phyloP scores from a whole-genome alignment of 1,140 invertebrate genomes.

The Trichonephila inaurata region DNA sequence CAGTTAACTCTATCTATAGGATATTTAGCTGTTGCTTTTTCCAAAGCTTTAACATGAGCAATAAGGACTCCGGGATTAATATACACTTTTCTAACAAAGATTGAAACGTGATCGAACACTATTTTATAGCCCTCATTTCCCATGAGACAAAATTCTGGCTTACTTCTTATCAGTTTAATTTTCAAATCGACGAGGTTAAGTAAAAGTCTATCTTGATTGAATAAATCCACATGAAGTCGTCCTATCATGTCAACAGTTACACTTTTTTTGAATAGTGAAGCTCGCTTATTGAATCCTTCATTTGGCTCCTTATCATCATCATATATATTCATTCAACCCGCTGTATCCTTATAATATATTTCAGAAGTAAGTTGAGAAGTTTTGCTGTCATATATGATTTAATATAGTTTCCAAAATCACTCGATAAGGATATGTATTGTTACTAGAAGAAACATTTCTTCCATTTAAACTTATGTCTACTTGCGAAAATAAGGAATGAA shows the following conservation, averaged over 20 bases:
- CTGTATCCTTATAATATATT: constrained; percentile 28
- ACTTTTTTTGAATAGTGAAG: too few relatives aligned
- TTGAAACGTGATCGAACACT: not conserved
- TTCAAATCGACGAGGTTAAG: too few relatives aligned
- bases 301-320: too few relatives aligned
- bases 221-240: too few relatives aligned
- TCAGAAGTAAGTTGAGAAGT: not conserved
- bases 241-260: too few relatives aligned
- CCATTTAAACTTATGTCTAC: constrained; percentile 46
- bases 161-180: too few relatives aligned
- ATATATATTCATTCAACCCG: not conserved
- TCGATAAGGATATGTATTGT: constrained; percentile 45
- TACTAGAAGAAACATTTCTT: not conserved
- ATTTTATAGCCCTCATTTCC: constrained; percentile 18
- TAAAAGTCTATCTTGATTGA: too few relatives aligned
- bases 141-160: constrained; percentile 19
- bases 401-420: not conserved
- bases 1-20: constrained; percentile 14
- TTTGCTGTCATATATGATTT: not conserved
- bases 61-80: not conserved
- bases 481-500: constrained; percentile 61
- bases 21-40: not conserved
- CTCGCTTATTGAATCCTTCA: too few relatives aligned
- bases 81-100: constrained; percentile 24
- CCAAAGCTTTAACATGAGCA: constrained; percentile 39